phyloP scores from a whole-genome alignment of 2,113 vertebrate species.

The Poeciliopsis retropinna region DNA sequence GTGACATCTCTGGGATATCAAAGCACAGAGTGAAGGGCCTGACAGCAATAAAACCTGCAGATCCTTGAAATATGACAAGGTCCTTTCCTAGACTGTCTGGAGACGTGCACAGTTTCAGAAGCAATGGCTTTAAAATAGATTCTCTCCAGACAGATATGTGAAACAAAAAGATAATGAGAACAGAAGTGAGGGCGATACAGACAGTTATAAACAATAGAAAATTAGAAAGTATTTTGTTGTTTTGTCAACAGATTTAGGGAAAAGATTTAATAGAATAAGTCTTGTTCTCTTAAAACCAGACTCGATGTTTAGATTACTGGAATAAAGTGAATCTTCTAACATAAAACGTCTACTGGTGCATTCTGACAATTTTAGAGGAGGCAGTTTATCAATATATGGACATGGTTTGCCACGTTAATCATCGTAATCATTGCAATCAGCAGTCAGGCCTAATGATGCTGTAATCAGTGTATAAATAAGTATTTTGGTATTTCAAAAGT shows the following conservation, averaged over 20 bases:
- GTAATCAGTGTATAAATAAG: no score
- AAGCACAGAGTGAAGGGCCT: constrained; percentile 23
- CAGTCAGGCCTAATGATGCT: no score
- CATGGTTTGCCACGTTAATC: no score
- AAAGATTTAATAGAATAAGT: no score
- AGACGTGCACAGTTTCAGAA: constrained; percentile 31
- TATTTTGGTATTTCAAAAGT: no score
- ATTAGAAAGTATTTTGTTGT: neutral
- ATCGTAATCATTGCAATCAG: no score
- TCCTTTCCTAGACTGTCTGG: constrained; percentile 41
- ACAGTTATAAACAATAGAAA: constrained; percentile 11
- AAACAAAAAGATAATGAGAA: constrained; percentile 27
- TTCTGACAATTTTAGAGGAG: no score
- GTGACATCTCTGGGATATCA: constrained; percentile 32
- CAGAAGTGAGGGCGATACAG: neutral
- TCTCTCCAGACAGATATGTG: constrained; percentile 38
- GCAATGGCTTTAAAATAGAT: constrained; percentile 46
- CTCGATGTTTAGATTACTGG: no score
- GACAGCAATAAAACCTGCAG: constrained; percentile 39
- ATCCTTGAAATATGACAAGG: constrained; percentile 59
- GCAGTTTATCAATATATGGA: no score
- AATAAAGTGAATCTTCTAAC: no score
- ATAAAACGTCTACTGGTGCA: no score
- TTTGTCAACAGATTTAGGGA: neutral
- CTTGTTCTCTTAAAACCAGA: no score